phyloP scores from a whole-genome alignment of 2,797 vertebrate species.

The Loriculus beryllinus region DNA sequence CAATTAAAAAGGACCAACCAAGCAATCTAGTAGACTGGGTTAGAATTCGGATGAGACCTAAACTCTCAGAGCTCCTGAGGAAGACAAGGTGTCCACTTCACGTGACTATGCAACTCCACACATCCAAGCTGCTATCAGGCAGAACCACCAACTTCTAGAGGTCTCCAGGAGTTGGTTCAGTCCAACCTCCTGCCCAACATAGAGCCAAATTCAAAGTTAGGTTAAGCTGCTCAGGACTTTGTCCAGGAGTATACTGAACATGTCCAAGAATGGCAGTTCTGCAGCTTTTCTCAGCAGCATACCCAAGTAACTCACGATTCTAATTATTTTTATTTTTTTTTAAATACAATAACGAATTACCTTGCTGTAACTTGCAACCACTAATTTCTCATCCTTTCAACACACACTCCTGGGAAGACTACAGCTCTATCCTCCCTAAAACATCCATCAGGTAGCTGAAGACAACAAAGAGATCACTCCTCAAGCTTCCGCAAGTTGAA shows the following conservation, averaged over 20 bases:
- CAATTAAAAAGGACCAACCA: not conserved
- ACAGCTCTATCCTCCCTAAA: not conserved
- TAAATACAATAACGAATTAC: not conserved
- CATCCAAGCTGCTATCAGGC: not conserved
- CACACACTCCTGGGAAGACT: not conserved
- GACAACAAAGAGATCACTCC: not conserved
- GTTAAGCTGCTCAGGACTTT: not conserved
- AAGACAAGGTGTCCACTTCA: not conserved
- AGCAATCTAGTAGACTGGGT: not conserved
- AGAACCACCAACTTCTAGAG: not conserved
- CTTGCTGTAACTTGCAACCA: constrained; percentile 11
- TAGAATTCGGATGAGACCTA: not conserved
- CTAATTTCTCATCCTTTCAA: constrained; percentile 24
- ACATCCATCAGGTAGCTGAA: not conserved
- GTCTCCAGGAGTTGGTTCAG: rapidly evolving
- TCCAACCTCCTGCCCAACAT: not conserved
- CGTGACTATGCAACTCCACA: rapidly evolving
- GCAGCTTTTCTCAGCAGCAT: not conserved
- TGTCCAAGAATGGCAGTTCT: not conserved
- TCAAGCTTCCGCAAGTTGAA: not conserved
- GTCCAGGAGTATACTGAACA: not conserved
- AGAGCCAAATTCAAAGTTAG: not conserved
- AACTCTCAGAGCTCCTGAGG: not conserved
- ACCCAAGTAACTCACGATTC: not conserved
- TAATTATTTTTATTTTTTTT: not conserved